phyloP scores from a whole-genome alignment of 1,140 invertebrate genomes.

The Penaeus indicus region DNA sequence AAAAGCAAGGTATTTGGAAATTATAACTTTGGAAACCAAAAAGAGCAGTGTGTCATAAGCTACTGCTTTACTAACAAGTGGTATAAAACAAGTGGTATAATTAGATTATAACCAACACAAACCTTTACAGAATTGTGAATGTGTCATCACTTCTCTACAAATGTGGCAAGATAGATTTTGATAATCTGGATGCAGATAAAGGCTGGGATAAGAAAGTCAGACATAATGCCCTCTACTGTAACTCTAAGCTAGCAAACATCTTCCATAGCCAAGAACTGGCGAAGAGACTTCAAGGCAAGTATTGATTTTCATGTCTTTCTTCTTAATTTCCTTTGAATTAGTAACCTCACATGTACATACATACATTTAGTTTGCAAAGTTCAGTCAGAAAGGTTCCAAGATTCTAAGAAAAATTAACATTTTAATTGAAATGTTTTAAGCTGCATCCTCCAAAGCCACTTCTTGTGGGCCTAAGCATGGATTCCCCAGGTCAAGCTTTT shows the following conservation, averaged over 20 bases:
- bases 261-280: slow-evolving; percentile 79
- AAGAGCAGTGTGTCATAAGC: too few species aligned
- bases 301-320: neutral
- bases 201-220: slow-evolving; percentile 69
- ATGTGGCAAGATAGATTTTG: slow-evolving; percentile 80
- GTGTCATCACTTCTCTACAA: slow-evolving; percentile 75
- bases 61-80: too few species aligned
- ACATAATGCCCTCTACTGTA: slow-evolving; percentile 78
- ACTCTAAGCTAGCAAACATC: slow-evolving; percentile 84
- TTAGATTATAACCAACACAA: neutral
- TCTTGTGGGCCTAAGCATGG: too few species aligned
- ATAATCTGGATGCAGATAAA: slow-evolving; percentile 77
- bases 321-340: neutral
- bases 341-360: too few species aligned
- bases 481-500: too few species aligned
- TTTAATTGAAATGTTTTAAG: too few species aligned
- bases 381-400: too few species aligned
- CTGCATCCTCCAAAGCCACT: too few species aligned
- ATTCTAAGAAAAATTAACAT: too few species aligned
- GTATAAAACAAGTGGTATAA: neutral
- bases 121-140: slow-evolving; percentile 73
- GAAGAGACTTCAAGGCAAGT: slow-evolving; percentile 72
- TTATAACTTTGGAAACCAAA: too few species aligned
- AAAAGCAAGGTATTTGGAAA: too few species aligned
- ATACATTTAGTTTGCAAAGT: too few species aligned